A percentile compares a stretch with the other conserved stretches of the same genome.
Evolutionary conservation across 2,797 vertebrate species (phyloP).

Genomic region (Lophotriccus pileatus): DNA sequence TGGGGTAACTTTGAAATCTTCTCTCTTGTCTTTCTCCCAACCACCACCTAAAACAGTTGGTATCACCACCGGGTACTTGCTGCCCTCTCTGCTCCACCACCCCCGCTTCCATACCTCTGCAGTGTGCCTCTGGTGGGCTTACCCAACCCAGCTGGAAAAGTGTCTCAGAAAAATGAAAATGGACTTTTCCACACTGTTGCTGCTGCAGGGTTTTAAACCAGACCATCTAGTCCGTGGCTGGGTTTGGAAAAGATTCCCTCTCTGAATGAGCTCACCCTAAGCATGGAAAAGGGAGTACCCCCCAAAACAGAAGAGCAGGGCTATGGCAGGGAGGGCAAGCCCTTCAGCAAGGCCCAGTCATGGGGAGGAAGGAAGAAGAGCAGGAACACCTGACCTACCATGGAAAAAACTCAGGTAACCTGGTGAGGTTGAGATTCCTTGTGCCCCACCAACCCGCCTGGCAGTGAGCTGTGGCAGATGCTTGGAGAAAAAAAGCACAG

Average conservation of each 20-base stretch:
- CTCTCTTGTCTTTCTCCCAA: neutral
- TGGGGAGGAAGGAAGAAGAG: neutral
- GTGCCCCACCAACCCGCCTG: neutral
- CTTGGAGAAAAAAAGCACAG: neutral
- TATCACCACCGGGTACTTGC: too few relatives aligned
- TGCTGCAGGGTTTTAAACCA: neutral
- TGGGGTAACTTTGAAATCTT: neutral
- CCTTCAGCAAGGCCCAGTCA: neutral
- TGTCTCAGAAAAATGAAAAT: neutral
- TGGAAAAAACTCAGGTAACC: neutral
- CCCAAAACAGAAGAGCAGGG: neutral
- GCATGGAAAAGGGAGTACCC: neutral
- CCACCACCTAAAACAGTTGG: neutral
- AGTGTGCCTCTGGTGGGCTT: rapidly evolving
- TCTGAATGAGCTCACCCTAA: rapidly evolving
- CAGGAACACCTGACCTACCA: neutral
- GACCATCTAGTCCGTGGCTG: neutral
- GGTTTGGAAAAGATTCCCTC: neutral
- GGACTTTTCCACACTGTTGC: neutral
- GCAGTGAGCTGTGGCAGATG: rapidly evolving
- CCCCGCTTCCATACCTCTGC: neutral
- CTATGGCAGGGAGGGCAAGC: rapidly evolving
- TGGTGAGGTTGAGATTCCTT: neutral
- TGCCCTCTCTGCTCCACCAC: neutral
- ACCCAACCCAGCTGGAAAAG: neutral